These are phyloP conservation scores for Aporophyla nigra DNA, from an alignment of 2,888 invertebrate genomes.

Conservation along the genomic window DNA sequence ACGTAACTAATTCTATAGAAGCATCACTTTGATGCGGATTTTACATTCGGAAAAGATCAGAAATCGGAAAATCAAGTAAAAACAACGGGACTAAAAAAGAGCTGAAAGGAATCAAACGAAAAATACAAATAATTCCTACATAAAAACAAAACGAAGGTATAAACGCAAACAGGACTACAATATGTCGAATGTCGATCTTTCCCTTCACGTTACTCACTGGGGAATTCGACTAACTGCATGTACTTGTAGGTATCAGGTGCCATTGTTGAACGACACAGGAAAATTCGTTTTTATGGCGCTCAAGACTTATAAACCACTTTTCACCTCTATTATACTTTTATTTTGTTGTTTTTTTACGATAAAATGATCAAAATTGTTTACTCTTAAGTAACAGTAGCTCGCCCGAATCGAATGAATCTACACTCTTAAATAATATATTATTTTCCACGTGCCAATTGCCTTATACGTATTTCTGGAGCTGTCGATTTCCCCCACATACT, in stretches of 20 bases:
- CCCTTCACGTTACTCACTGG: not conserved
- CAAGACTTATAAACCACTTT: not conserved
- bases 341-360: not conserved
- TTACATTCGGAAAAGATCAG: not conserved
- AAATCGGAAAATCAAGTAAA: not conserved
- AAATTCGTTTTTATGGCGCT: slow-evolving; percentile 9
- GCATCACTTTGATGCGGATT: not conserved
- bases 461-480: too few species aligned
- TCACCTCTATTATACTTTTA: not conserved
- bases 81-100: too few species aligned
- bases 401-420: too few species aligned
- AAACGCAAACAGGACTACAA: slow-evolving; percentile 5
- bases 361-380: too few species aligned
- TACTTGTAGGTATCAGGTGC: slow-evolving; percentile 6
- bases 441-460: too few species aligned
- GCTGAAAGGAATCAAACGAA: not conserved
- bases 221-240: not conserved
- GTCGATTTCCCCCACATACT: too few species aligned
- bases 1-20: not conserved
- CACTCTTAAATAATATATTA: too few species aligned
- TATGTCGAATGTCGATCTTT: not conserved
- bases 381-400: too few species aligned
- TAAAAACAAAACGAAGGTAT: not conserved
- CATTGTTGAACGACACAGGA: not conserved
- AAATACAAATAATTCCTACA: not conserved